Evolutionary conservation across 2,797 vertebrate genomes (phyloP).

Genomic region (Pipistrellus pygmaeus): DNA sequence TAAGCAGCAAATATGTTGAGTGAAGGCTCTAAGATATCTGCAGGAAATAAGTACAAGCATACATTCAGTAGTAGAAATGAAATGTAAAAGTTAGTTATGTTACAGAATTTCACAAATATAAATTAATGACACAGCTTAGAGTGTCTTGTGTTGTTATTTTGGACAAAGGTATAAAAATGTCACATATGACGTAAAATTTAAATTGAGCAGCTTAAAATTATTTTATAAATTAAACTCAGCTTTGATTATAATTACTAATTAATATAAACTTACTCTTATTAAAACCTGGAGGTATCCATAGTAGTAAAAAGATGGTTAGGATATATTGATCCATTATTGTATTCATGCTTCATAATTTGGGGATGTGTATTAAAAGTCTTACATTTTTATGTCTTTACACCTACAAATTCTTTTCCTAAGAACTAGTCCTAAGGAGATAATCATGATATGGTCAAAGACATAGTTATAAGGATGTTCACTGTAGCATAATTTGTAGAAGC

Average conservation of each 20-base stretch:
- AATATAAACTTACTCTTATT: neutral
- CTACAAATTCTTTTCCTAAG: neutral
- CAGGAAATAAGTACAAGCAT: neutral
- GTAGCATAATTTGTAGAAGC: neutral
- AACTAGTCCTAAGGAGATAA: neutral
- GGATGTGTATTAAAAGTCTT: neutral
- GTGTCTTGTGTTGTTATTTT: neutral
- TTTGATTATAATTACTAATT: constrained; percentile 30
- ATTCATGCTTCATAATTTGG: neutral
- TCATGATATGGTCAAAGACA: neutral
- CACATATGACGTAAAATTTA: neutral
- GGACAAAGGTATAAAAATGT: neutral
- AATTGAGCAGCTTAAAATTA: constrained; percentile 1
- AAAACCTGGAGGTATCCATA: neutral
- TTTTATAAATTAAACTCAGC: neutral
- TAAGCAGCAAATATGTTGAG: neutral
- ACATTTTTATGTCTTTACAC: neutral
- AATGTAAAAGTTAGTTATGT: neutral
- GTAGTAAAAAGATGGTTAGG: neutral
- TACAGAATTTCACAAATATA: neutral
- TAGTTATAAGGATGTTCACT: constrained; percentile 8
- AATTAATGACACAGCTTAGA: neutral
- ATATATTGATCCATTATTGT: neutral
- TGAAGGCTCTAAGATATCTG: neutral
- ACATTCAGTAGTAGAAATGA: constrained; percentile 1